phyloP scores from a whole-genome alignment of 2,113 vertebrate genomes.

The Nesogale talazaci region DNA sequence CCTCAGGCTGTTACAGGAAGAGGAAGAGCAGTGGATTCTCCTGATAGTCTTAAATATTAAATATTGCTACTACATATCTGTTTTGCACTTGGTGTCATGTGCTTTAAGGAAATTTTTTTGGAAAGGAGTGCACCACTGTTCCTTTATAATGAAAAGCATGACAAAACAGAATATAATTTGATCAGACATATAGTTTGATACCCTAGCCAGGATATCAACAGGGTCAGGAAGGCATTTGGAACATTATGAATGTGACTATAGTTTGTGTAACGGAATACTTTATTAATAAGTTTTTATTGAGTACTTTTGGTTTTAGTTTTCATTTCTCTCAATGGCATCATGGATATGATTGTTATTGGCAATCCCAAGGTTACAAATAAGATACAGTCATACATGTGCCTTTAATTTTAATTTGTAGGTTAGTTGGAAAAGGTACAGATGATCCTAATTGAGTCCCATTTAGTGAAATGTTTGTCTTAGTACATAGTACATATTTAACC shows the following conservation, averaged over 20 bases:
- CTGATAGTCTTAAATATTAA: not conserved
- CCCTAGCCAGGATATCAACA: not conserved
- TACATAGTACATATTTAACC: too few relatives aligned
- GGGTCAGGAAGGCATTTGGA: not conserved
- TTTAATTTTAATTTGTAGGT: too few relatives aligned
- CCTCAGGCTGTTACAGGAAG: too few relatives aligned
- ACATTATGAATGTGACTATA: not conserved
- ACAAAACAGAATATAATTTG: not conserved
- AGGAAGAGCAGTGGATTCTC: too few relatives aligned
- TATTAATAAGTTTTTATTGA: not conserved
- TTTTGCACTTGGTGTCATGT: not conserved
- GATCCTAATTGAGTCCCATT: too few relatives aligned
- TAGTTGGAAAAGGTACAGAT: too few relatives aligned
- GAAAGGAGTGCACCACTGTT: not conserved
- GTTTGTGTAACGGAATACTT: not conserved
- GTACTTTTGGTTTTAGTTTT: constrained; percentile 18
- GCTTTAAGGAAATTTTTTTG: not conserved
- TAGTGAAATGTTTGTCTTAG: too few relatives aligned
- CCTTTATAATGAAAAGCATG: not conserved
- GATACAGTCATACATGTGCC: too few relatives aligned
- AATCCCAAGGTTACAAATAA: too few relatives aligned
- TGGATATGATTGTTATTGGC: not conserved
- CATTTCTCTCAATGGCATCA: not conserved
- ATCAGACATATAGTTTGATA: not conserved
- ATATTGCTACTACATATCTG: not conserved